A percentile compares a stretch with the other conserved stretches of the same genome.
These are phyloP conservation scores for Coracopsis vasa DNA, from an alignment of 2,113 vertebrate genomes.

Conservation along the genomic window DNA sequence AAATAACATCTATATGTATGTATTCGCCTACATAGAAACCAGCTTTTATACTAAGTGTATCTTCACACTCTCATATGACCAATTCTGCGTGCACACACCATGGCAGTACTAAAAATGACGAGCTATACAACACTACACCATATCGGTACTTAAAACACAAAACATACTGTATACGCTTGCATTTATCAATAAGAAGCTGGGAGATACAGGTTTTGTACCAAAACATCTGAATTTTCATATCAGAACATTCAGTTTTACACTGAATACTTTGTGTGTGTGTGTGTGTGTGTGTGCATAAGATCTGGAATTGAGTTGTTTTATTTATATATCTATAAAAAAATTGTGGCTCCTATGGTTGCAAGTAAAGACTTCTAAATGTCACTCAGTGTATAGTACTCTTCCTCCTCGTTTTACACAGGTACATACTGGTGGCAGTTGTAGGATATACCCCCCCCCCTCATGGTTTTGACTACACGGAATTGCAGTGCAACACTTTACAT, in stretches of 20 bases:
- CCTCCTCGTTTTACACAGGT: neutral
- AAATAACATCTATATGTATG: neutral
- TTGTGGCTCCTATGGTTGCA: neutral
- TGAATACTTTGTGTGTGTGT: neutral
- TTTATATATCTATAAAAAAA: neutral
- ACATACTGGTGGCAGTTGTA: neutral
- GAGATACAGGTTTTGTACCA: neutral
- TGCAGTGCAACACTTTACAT: neutral
- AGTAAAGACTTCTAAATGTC: neutral
- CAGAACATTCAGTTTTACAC: neutral
- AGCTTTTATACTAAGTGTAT: neutral
- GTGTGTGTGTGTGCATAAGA: neutral
- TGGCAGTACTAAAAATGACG: neutral
- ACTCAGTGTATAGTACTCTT: neutral
- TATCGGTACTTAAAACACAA: neutral
- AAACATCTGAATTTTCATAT: neutral
- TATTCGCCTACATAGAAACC: neutral
- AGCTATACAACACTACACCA: neutral
- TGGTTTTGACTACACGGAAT: neutral
- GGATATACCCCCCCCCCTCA: neutral
- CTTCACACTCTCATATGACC: neutral
- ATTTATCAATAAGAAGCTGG: neutral
- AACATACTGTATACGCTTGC: neutral
- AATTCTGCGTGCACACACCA: fast-evolving
- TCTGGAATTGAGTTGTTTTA: neutral